A percentile compares a stretch with the other conserved stretches of the same genome.
These are phyloP conservation scores for Lepidonotus clava DNA, from an alignment of 2,888 invertebrate genomes.

Conservation along the genomic window DNA sequence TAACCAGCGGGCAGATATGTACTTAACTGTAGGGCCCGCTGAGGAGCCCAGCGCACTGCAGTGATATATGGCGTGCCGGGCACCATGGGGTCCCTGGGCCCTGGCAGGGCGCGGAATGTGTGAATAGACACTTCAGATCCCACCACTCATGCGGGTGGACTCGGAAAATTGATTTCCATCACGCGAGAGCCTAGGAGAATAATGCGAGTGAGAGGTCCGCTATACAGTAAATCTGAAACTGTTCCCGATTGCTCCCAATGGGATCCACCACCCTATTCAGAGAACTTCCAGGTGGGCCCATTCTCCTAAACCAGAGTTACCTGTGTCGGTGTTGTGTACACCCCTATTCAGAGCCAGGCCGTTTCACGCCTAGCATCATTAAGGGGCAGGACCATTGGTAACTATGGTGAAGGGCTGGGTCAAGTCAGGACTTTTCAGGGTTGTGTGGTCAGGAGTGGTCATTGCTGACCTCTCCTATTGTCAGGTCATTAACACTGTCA, in stretches of 20 bases:
- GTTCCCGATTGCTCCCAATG: too few relatives aligned
- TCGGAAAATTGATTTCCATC: conserved; percentile 13
- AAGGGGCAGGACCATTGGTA: background rate
- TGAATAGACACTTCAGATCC: background rate
- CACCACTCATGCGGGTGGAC: background rate
- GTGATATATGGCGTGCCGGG: background rate
- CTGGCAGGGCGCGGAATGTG: background rate
- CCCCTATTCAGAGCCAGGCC: too few relatives aligned
- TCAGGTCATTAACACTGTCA: background rate
- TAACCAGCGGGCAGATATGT: background rate
- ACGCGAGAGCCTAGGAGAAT: background rate
- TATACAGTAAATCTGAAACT: background rate
- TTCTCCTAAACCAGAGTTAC: too few relatives aligned
- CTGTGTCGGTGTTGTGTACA: too few relatives aligned
- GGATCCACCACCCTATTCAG: too few relatives aligned
- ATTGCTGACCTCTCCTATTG: background rate
- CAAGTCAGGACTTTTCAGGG: background rate
- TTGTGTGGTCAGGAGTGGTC: background rate
- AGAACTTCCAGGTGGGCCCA: too few relatives aligned
- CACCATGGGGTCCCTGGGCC: background rate
- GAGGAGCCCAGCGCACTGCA: conserved; percentile 4
- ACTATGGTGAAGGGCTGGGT: background rate
- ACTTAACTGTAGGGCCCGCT: background rate
- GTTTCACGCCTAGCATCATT: background rate
- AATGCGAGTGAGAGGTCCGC: background rate